Evolutionary conservation across 1,140 invertebrate genomes (phyloP).

Genomic region (Neuroterus valhalla): DNA sequence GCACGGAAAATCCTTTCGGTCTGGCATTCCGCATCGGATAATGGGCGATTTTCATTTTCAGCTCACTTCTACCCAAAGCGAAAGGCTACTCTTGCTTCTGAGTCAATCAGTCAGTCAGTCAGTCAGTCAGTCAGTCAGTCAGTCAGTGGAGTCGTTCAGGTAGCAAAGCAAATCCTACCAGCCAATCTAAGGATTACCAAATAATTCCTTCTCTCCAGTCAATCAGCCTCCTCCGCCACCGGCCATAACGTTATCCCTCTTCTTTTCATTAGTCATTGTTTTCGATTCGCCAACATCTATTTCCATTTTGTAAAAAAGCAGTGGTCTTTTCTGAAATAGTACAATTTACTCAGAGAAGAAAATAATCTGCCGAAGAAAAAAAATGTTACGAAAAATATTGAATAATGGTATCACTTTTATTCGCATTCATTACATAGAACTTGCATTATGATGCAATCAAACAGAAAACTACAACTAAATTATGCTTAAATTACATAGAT

Average conservation of each 20-base stretch:
- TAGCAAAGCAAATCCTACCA: constrained; percentile 13
- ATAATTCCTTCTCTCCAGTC: neutral
- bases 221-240: neutral
- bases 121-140: neutral
- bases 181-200: constrained; percentile 21
- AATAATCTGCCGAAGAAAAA: too few species aligned
- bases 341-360: too few species aligned
- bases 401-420: too few species aligned
- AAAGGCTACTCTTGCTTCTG: constrained; percentile 1
- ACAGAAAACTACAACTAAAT: too few species aligned
- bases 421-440: too few species aligned
- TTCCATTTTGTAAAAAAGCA: neutral
- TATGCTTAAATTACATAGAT: too few species aligned
- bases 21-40: constrained; percentile 26
- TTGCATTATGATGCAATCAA: too few species aligned
- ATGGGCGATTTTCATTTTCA: constrained; percentile 22
- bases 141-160: constrained; percentile 4
- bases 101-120: constrained; percentile 17
- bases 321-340: too few species aligned
- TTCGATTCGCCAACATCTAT: neutral
- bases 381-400: too few species aligned
- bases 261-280: neutral
- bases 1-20: constrained; percentile 4
- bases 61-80: neutral
- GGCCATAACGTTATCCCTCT: neutral